Evolutionary conservation across 2,888 invertebrate genomes (phyloP).

Genomic region (Cryptus armator): DNA sequence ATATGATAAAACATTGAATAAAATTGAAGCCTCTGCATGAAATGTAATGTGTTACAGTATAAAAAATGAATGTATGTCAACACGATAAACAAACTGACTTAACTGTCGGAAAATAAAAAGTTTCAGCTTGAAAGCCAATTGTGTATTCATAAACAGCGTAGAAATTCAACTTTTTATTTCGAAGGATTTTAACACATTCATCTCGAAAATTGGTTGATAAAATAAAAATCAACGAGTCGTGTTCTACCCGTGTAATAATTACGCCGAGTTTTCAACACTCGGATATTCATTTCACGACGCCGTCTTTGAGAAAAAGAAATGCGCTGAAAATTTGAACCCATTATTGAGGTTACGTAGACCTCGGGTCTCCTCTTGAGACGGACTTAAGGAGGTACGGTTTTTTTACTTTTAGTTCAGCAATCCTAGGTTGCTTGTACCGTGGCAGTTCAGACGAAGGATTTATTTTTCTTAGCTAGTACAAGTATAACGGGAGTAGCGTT

Average conservation of each 20-base stretch:
- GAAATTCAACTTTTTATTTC: not conserved
- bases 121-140: too few species aligned
- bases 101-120: not conserved
- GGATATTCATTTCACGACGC: not conserved
- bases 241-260: not conserved
- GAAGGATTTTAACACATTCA: not conserved
- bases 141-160: too few species aligned
- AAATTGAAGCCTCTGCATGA: not conserved
- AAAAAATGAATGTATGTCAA: not conserved
- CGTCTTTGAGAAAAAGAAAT: not conserved
- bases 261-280: not conserved
- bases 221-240: not conserved
- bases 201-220: not conserved
- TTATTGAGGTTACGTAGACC: not conserved
- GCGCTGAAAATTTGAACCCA: not conserved
- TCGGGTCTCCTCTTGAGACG: not conserved
- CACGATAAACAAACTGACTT: not conserved
- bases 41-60: not conserved
- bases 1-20: not conserved
- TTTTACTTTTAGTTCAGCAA: not conserved
- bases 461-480: conserved; percentile 41
- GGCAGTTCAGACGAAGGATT: conserved; percentile 31
- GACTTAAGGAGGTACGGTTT: not conserved
- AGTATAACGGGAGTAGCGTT: conserved; percentile 40
- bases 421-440: not conserved